Percentiles rank a stretch among this genome's conserved stretches.
These are phyloP conservation scores for Salvator merianae DNA, from an alignment of 2,113 vertebrate genomes.

Conservation along the genomic window DNA sequence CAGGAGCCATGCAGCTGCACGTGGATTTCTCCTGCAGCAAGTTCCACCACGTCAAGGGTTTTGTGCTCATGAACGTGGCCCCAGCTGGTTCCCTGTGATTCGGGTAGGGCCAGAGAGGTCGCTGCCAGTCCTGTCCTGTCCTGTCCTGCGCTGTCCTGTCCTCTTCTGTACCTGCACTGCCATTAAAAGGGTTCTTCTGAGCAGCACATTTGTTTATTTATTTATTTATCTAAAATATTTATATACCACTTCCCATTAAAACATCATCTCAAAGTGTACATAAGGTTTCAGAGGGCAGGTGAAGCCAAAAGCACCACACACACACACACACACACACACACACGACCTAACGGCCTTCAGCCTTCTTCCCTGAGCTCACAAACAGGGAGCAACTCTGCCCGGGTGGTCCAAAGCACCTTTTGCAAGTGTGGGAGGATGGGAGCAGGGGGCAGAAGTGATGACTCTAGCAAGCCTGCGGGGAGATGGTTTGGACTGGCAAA, in stretches of 20 bases:
- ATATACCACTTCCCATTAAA: no score
- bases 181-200: conserved; percentile 19
- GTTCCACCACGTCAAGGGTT: conserved; percentile 71
- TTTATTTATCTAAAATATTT: no score
- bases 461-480: neutral
- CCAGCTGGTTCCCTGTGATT: neutral
- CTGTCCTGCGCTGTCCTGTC: no score
- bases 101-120: neutral
- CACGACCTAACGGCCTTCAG: neutral
- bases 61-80: conserved; percentile 66
- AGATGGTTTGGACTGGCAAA: no score
- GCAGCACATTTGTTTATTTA: neutral
- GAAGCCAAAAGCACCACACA: no score
- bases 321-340: no score
- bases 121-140: neutral
- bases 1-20: conserved; percentile 69
- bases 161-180: conserved; percentile 15
- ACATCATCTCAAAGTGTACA: no score
- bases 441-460: no score
- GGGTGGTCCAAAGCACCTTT: neutral
- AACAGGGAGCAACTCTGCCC: neutral
- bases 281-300: no score
- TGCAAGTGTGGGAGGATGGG: no score
- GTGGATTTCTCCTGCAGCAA: conserved; percentile 73
- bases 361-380: neutral